Evolutionary conservation across 2,113 vertebrate genomes (phyloP), one percentile per base, ranked within the genome.

Genomic region (Pachycephala philippinensis): DNA sequence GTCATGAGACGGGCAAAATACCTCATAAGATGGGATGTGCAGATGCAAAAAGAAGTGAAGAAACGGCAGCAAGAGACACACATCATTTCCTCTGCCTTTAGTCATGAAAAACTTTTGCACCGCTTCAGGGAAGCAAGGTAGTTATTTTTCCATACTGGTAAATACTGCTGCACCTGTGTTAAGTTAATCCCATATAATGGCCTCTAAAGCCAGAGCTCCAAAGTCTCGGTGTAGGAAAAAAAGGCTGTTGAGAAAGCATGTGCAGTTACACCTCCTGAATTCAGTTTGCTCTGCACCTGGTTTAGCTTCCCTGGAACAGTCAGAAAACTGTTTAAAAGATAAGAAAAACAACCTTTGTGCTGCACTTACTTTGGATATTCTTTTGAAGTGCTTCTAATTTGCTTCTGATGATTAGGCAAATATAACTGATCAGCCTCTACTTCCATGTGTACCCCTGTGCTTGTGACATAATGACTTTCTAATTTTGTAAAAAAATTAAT

Each of bases 381-480:
- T 84, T 90, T 47, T 84, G 49, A 87, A 76, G 30, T 47, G 35
- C 33, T 79, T 61, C 13, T 49, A 69, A 79, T 69, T 95, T 83
- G n/a, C 63, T 53, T 91, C 47, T 72, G 35, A 72, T 27, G 57
- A 60, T 53, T 31, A 82, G 21, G 49, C 28, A 85, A 72, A 85
- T 49, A 13, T 57, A 86, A 89, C 0, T 76, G 33, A 83, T 54
- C 60, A 79, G 33, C 26, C 5, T 79, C 18, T 56, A 45, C 44
- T 83, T 45, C 78, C 45, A 87, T 7, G 0, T 20, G 33, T 30
- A 60, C 22, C 17, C 65, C 33, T 69, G 8, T 57, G 65, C 21
- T 85, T 44, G 42, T 76, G n/a, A 37, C 1, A 1, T 31, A 79
- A 83, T 28, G 4, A 60, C 31, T 56, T 71, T 40, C 24, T 28